Conservation (phyloP, 2,797 vertebrate genomes). For the Borostomias antarcticus region DNA sequence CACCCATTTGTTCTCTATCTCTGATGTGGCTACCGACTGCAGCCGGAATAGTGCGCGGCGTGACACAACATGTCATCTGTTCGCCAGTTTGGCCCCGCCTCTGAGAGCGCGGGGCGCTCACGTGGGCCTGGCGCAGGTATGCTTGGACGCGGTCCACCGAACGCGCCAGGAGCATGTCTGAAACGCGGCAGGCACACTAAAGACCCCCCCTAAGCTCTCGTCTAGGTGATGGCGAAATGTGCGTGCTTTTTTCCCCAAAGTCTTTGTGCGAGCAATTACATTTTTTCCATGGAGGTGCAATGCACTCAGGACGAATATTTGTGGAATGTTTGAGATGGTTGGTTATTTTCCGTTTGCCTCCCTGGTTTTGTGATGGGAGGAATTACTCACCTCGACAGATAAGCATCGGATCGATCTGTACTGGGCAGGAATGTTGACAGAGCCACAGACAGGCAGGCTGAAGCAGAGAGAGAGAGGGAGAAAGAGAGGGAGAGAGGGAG, state of each 20-base stretch:
- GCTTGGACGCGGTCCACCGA: neutral
- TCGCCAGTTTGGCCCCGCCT: neutral
- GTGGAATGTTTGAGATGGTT: constrained; percentile 67
- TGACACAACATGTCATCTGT: neutral
- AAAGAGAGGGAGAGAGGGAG: too few species aligned
- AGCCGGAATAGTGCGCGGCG: neutral
- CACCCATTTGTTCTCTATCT: neutral
- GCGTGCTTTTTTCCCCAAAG: constrained; percentile 64
- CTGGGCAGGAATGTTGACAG: constrained; percentile 67
- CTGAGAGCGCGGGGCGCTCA: neutral
- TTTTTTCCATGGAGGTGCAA: constrained; percentile 70
- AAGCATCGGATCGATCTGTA: constrained; percentile 68
- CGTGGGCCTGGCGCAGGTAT: too few species aligned
- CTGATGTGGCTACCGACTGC: neutral
- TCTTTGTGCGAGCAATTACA: constrained; percentile 59
- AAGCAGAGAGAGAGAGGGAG: too few species aligned
- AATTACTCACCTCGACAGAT: constrained; percentile 76
- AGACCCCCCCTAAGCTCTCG: neutral
- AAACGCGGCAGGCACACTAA: neutral
- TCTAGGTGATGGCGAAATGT: neutral
- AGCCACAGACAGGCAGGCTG: constrained; percentile 42
- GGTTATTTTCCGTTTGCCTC: constrained; percentile 67
- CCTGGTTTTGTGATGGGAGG: constrained; percentile 74
- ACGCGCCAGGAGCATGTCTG: neutral
- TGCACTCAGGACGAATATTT: constrained; percentile 72